These are phyloP conservation scores for Sitobion miscanthi DNA, from an alignment of 1,140 invertebrate species.

Conservation along the genomic window DNA sequence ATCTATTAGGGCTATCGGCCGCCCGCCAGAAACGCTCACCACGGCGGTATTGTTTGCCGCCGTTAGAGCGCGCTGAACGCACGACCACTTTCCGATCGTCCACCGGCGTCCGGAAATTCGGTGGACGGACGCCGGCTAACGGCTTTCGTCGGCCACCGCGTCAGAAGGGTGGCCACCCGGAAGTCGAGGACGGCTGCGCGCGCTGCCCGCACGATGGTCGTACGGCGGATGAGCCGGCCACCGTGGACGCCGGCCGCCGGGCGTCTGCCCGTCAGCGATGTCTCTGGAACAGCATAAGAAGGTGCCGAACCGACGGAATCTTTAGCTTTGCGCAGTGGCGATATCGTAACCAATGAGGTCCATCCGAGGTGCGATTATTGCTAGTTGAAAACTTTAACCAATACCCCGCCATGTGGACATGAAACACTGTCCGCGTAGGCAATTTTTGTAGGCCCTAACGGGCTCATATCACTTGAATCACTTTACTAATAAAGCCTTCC, in stretches of 20 bases:
- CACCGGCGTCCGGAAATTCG: no score
- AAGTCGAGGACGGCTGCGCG: no score
- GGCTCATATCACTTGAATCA: constrained; percentile 46
- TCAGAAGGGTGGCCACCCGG: no score
- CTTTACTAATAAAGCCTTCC: no score
- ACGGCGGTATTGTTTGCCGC: background rate
- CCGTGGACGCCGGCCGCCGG: fast-evolving
- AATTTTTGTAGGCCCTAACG: constrained; percentile 58
- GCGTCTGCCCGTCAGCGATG: background rate
- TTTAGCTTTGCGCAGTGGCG: constrained; percentile 68
- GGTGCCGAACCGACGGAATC: fast-evolving
- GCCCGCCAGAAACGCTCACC: no score
- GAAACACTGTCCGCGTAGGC: constrained; percentile 75
- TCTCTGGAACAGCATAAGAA: background rate
- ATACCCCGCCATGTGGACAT: constrained; percentile 92
- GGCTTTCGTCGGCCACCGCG: no score
- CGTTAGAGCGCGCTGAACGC: background rate
- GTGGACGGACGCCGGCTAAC: no score
- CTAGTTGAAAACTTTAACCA: constrained; percentile 92
- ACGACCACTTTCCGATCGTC: background rate
- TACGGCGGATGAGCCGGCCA: fast-evolving
- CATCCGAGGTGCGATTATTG: constrained; percentile 87
- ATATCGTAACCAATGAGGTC: constrained; percentile 88
- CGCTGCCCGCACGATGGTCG: background rate
- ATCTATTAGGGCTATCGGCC: no score